Percentiles rank a stretch among this genome's conserved stretches.
Evolutionary conservation across 2,888 invertebrate genomes (phyloP).

Genomic region (Pogonocherus hispidulus): DNA sequence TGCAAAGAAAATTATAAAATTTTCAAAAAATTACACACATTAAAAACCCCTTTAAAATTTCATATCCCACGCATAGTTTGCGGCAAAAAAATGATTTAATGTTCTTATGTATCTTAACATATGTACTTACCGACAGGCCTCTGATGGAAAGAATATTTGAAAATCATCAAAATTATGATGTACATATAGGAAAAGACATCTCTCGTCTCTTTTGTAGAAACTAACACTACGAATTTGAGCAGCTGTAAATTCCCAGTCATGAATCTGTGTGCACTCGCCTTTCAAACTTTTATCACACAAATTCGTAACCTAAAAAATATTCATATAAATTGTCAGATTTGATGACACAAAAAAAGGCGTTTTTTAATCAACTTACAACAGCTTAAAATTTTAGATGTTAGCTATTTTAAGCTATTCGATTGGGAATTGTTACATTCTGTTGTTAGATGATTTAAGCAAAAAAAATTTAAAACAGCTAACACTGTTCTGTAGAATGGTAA

Average conservation of each 20-base stretch:
- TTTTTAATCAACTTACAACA: too few species aligned
- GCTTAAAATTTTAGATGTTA: too few species aligned
- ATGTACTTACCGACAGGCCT: conserved; percentile 75
- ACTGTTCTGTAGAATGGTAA: too few species aligned
- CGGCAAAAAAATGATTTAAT: background rate
- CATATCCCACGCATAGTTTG: background rate
- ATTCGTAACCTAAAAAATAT: conserved; percentile 71
- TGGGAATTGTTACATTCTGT: too few species aligned
- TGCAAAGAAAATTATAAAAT: too few species aligned
- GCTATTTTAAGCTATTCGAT: too few species aligned
- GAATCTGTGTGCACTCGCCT: conserved; percentile 85
- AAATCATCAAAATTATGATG: conserved; percentile 99
- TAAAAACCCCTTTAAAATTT: too few species aligned
- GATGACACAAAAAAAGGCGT: background rate
- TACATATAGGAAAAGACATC: conserved; percentile 96
- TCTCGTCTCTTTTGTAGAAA: conserved; percentile 94
- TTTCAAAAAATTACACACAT: too few species aligned
- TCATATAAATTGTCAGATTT: background rate
- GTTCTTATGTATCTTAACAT: background rate
- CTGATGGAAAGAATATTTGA: conserved; percentile 97
- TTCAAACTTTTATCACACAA: conserved; percentile 85
- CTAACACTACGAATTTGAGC: conserved; percentile 92
- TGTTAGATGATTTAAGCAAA: too few species aligned
- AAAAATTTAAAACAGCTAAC: too few species aligned
- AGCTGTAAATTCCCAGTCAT: conserved; percentile 94